Conservation (phyloP, 2,797 vertebrate species). For the Danio tinwini region DNA sequence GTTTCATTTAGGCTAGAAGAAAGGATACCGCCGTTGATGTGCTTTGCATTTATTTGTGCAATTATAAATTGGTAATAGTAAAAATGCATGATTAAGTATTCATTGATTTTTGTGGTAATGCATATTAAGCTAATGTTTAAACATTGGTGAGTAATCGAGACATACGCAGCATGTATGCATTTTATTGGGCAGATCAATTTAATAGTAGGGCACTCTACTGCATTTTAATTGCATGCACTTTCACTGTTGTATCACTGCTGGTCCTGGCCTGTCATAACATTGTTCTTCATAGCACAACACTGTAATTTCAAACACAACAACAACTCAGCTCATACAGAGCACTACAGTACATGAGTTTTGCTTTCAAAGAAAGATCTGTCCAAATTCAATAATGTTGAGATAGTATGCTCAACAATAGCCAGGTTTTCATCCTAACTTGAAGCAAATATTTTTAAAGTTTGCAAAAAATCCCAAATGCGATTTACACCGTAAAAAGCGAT, state of each 20-base stretch:
- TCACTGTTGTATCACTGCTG: conserved; percentile 26
- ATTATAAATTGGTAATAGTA: conserved; percentile 10
- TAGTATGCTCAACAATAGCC: not conserved
- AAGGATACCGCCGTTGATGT: conserved; percentile 1
- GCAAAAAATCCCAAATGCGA: too few relatives aligned
- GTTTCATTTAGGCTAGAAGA: conserved; percentile 2
- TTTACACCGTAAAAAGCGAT: too few relatives aligned
- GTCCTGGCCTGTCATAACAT: conserved; percentile 23
- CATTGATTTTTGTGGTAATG: conserved; percentile 14
- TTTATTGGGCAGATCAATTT: conserved; percentile 14
- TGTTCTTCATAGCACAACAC: conserved; percentile 1
- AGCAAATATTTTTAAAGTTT: too few relatives aligned
- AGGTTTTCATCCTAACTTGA: too few relatives aligned
- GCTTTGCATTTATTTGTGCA: conserved; percentile 22
- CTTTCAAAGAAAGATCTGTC: not conserved
- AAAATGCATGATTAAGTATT: conserved; percentile 21
- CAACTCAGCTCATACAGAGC: not conserved
- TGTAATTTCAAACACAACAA: conserved; percentile 23
- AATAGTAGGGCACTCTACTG: conserved; percentile 6
- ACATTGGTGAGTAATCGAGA: conserved; percentile 3
- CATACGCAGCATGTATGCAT: not conserved
- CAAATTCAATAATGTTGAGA: not conserved
- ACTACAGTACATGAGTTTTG: not conserved
- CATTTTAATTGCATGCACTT: conserved; percentile 27
- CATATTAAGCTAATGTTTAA: conserved; percentile 8